These are phyloP conservation scores for Apostichopus californicus DNA, from an alignment of 35 echinoderm and acorn worm genomes.

Conservation along the genomic window DNA sequence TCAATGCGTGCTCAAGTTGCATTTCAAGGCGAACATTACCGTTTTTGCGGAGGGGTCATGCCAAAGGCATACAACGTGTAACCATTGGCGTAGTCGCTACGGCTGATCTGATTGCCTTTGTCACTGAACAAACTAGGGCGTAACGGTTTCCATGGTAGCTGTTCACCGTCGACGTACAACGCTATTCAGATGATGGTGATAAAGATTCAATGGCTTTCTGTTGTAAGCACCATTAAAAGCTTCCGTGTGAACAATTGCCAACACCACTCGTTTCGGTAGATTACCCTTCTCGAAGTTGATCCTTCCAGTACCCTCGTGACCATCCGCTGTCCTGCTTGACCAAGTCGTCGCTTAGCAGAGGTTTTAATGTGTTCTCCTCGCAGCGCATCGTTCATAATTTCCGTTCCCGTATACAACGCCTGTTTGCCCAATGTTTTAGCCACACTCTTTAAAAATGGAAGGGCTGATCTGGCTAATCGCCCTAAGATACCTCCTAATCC, in stretches of 20 bases:
- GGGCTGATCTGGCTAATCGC: neutral
- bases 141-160: too few relatives aligned
- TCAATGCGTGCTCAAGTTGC: too few relatives aligned
- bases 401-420: neutral
- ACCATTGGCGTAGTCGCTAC: too few relatives aligned
- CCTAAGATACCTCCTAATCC: too few relatives aligned
- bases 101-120: too few relatives aligned
- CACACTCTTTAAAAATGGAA: neutral
- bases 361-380: too few relatives aligned
- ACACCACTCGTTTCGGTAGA: conserved; percentile 64
- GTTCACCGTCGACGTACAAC: too few relatives aligned
- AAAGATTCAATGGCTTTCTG: neutral
- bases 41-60: too few relatives aligned
- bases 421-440: conserved; percentile 44
- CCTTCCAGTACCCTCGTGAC: neutral
- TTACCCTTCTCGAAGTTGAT: conserved; percentile 30
- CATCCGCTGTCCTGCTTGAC: neutral
- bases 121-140: too few relatives aligned
- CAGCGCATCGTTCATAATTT: neutral
- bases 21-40: too few relatives aligned
- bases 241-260: conserved; percentile 53
- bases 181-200: neutral
- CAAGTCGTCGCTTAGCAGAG: too few relatives aligned
- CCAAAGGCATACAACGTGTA: too few relatives aligned
- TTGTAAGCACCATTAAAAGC: conserved; percentile 29